Conservation (phyloP, 2,888 invertebrate genomes). For the Spicauda simplicius region DNA sequence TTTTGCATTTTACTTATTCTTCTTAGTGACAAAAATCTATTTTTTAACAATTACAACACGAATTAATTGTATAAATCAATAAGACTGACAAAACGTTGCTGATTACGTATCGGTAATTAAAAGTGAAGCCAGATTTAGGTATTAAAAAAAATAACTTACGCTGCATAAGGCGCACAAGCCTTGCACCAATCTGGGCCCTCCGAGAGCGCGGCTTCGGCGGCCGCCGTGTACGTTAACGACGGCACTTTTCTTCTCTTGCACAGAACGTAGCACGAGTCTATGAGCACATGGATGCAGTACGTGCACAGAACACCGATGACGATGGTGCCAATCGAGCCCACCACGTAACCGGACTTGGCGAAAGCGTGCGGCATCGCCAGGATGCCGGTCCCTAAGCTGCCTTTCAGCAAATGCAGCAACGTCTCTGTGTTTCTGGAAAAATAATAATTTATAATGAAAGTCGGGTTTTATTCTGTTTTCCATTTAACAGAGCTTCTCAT, state of each 20-base stretch:
- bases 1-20: too few relatives aligned
- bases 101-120: too few relatives aligned
- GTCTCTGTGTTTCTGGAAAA: constrained; percentile 81
- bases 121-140: too few relatives aligned
- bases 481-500: too few relatives aligned
- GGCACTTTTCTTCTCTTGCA: constrained; percentile 85
- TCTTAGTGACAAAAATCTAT: too few relatives aligned
- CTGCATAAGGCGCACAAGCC: constrained; percentile 86
- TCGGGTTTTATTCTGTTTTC: too few relatives aligned
- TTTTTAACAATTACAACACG: too few relatives aligned
- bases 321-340: constrained; percentile 92
- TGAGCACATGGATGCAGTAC: constrained; percentile 96
- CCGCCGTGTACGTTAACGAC: constrained; percentile 91
- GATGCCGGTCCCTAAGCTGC: constrained; percentile 96
- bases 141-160: constrained; percentile 84
- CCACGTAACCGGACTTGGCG: constrained; percentile 91
- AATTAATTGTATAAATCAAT: too few relatives aligned
- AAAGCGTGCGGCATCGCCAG: constrained; percentile 96
- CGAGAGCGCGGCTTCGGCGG: constrained; percentile 90
- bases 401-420: constrained; percentile 93
- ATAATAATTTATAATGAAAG: too few relatives aligned
- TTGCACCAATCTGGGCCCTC: constrained; percentile 90
- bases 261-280: constrained; percentile 87
- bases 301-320: constrained; percentile 95
- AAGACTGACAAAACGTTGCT: too few relatives aligned